These are phyloP conservation scores for Sphaerodactylus townsendi DNA, from an alignment of 2,113 vertebrate genomes.

Conservation along the genomic window DNA sequence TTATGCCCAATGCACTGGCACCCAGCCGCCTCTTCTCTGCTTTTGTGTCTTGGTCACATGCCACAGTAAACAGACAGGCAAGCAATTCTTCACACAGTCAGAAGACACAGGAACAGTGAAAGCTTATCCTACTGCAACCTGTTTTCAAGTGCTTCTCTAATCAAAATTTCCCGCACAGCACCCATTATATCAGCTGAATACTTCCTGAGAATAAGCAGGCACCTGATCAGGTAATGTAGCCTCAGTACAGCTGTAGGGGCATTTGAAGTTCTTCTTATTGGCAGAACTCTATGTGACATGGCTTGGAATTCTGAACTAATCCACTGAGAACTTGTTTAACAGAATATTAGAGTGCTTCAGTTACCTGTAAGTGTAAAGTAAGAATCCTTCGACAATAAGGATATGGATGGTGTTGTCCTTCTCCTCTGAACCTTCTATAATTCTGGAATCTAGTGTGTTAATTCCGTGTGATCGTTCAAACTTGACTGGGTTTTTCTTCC, in stretches of 20 bases:
- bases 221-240: background rate
- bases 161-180: background rate
- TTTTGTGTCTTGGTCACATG: background rate
- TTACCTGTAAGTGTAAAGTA: constrained; percentile 92
- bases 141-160: background rate
- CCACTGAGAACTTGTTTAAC: background rate
- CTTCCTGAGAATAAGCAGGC: background rate
- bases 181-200: background rate
- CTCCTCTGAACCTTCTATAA: constrained; percentile 61
- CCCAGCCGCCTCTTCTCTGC: background rate
- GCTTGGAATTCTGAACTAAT: background rate
- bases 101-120: background rate
- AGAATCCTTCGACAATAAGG: constrained; percentile 93
- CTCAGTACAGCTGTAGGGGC: background rate
- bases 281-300: background rate
- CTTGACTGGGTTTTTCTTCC: constrained; percentile 87
- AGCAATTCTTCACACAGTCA: background rate
- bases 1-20: background rate
- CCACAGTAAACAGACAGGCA: background rate
- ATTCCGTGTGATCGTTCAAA: constrained; percentile 94
- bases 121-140: background rate
- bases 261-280: background rate
- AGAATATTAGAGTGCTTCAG: background rate
- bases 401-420: constrained; percentile 80
- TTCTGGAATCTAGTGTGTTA: constrained; percentile 77